Conservation (phyloP, 2,113 vertebrate species). For the Panurus biarmicus region DNA sequence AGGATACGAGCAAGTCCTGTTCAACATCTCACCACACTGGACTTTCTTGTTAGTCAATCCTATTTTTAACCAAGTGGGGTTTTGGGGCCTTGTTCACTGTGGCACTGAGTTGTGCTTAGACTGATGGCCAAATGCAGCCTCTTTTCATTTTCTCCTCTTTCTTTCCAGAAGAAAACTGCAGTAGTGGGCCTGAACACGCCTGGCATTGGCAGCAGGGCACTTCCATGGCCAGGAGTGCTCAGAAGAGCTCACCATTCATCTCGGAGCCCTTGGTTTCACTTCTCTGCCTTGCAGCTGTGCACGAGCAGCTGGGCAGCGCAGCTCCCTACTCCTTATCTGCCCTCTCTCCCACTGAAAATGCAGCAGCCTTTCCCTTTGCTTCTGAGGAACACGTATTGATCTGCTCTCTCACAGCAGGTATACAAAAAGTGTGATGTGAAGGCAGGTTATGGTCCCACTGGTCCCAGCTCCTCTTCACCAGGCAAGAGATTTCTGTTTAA, state of each 20-base stretch:
- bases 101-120: neutral
- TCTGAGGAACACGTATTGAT: neutral
- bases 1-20: rapidly evolving
- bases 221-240: neutral
- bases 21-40: neutral
- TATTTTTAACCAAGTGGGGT: neutral
- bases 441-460: neutral
- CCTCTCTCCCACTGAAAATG: neutral
- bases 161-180: neutral
- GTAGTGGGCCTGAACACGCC: neutral
- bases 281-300: neutral
- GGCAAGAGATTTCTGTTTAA: neutral
- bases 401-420: neutral
- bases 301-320: neutral
- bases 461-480: neutral
- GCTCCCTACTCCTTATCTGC: neutral
- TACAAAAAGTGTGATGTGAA: neutral
- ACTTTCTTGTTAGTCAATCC: neutral
- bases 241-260: neutral
- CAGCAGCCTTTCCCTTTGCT: neutral
- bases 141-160: neutral
- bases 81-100: neutral
- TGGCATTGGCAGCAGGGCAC: neutral
- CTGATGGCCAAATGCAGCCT: neutral
- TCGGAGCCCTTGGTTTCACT: neutral